These are phyloP conservation scores for Nomada ruficornis DNA, from an alignment of 2,888 invertebrate genomes.

Conservation along the genomic window DNA sequence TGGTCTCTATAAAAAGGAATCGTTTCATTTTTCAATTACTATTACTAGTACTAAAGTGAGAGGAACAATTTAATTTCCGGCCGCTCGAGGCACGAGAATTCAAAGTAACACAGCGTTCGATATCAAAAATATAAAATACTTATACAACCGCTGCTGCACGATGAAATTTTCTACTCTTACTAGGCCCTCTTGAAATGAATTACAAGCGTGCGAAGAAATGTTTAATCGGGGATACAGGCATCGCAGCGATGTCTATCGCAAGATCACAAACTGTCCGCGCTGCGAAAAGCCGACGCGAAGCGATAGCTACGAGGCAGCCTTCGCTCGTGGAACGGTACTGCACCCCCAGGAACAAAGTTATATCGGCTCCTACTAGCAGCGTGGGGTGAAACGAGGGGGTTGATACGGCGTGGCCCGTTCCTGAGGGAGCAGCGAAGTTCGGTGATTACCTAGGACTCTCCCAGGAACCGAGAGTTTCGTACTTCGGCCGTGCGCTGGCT, in stretches of 20 bases:
- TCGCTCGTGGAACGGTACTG: constrained; percentile 77
- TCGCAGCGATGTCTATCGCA: constrained; percentile 28
- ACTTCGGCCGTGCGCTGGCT: constrained; percentile 81
- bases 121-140: too few species aligned
- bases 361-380: constrained; percentile 78
- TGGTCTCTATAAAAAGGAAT: too few species aligned
- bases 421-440: constrained; percentile 83
- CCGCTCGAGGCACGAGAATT: too few species aligned
- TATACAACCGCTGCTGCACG: too few species aligned
- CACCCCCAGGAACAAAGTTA: constrained; percentile 83
- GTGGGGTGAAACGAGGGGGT: constrained; percentile 57
- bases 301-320: constrained; percentile 65
- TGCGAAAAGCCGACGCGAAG: constrained; percentile 44
- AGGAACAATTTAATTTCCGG: too few species aligned
- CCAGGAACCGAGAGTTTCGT: constrained; percentile 83
- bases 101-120: too few species aligned
- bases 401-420: constrained; percentile 76
- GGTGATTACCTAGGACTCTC: constrained; percentile 84
- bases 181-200: not conserved
- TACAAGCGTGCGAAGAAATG: not conserved
- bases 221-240: constrained; percentile 21
- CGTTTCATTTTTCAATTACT: too few species aligned
- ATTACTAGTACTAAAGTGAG: too few species aligned
- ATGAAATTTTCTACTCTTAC: too few species aligned
- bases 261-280: constrained; percentile 32